A percentile compares a stretch with the other conserved stretches of the same genome.
Conservation (phyloP, 2,113 vertebrate species). For the Ailurus styani region DNA sequence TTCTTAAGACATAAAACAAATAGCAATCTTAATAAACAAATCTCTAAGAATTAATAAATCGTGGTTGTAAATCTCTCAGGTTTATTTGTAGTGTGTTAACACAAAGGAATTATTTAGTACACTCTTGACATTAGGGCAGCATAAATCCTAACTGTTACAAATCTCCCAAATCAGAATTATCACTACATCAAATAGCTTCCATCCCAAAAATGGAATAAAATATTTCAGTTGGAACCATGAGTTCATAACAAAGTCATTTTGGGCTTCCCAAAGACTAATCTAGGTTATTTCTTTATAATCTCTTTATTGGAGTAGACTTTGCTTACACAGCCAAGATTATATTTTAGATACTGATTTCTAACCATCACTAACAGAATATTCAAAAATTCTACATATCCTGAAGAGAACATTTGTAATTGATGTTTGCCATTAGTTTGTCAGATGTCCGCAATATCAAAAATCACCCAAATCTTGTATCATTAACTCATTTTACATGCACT, state of each 20-base stretch:
- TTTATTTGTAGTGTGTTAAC: background rate
- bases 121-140: background rate
- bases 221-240: background rate
- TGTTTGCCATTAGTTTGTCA: background rate
- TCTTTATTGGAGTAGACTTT: background rate
- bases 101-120: slow-evolving; percentile 33
- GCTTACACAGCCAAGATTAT: background rate
- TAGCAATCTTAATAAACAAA: slow-evolving; percentile 23
- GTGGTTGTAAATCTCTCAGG: slow-evolving; percentile 40
- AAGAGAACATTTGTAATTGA: background rate
- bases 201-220: background rate
- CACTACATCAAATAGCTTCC: background rate
- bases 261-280: background rate
- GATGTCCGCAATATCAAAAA: background rate
- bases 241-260: background rate
- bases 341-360: slow-evolving; percentile 10
- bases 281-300: background rate
- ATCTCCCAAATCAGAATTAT: background rate
- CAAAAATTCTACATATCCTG: background rate
- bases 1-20: background rate
- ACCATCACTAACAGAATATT: background rate
- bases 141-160: slow-evolving; percentile 28
- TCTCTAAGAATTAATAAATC: slow-evolving; percentile 35
- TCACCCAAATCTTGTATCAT: background rate
- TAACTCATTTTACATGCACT: background rate